Evolutionary conservation across 2,888 invertebrate species (phyloP).

Genomic region (Phasia obesa): DNA sequence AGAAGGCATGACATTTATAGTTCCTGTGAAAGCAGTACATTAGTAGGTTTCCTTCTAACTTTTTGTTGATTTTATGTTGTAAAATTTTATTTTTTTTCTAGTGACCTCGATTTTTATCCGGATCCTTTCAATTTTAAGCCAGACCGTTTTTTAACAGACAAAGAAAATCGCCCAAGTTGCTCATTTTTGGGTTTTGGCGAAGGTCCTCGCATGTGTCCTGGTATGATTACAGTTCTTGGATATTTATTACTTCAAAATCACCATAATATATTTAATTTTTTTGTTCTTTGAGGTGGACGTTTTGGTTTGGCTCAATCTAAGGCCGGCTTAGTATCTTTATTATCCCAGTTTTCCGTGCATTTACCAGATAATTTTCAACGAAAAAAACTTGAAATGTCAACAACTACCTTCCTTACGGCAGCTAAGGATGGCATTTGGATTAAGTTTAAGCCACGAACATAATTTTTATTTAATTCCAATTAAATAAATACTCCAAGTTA

Average conservation of each 20-base stretch:
- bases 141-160: slow-evolving; percentile 72
- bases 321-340: slow-evolving; percentile 75
- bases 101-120: slow-evolving; percentile 74
- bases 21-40: slow-evolving; percentile 77
- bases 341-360: slow-evolving; percentile 73
- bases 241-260: background rate
- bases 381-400: slow-evolving; percentile 71
- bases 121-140: slow-evolving; percentile 75
- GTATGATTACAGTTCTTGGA: slow-evolving; percentile 49
- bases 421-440: slow-evolving; percentile 76
- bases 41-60: slow-evolving; percentile 70
- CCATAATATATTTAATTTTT: background rate
- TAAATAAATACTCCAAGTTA: no score
- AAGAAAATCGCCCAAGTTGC: slow-evolving; percentile 70
- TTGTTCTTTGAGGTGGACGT: slow-evolving; percentile 73
- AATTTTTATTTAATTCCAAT: no score
- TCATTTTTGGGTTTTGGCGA: slow-evolving; percentile 77
- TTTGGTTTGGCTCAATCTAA: slow-evolving; percentile 76
- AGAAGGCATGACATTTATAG: slow-evolving; percentile 73
- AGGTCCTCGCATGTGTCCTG: slow-evolving; percentile 78
- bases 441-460: slow-evolving; percentile 67
- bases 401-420: slow-evolving; percentile 76
- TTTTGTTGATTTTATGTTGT: background rate
- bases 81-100: slow-evolving; percentile 39
- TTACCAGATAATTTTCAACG: slow-evolving; percentile 48